Evolutionary conservation across 2,113 vertebrate genomes (phyloP).

Genomic region (Cnemophilus loriae): DNA sequence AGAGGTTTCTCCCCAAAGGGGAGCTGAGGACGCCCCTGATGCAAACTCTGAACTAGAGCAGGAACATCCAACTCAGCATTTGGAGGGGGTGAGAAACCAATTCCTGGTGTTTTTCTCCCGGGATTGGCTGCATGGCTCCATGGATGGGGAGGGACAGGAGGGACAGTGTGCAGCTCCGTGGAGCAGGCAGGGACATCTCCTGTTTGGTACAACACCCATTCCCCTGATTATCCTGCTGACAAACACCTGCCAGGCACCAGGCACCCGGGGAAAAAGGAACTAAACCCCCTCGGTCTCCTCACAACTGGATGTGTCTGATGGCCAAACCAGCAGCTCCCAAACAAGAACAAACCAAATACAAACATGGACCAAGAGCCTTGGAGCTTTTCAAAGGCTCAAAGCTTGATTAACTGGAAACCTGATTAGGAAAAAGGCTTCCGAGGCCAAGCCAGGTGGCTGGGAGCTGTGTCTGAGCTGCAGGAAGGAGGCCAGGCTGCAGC

Average conservation of each 20-base stretch:
- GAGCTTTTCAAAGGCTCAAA: neutral
- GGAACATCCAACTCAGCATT: neutral
- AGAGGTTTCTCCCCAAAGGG: neutral
- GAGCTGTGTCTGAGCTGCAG: neutral
- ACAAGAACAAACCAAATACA: neutral
- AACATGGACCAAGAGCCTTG: neutral
- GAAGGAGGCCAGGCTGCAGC: neutral
- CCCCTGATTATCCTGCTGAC: accelerated
- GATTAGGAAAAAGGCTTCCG: neutral
- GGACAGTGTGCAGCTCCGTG: neutral
- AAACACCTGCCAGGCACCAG: neutral
- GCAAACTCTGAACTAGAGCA: neutral
- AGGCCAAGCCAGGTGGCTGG: neutral
- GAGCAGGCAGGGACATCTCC: neutral
- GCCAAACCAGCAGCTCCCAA: neutral
- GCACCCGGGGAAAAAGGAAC: neutral
- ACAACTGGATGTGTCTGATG: neutral
- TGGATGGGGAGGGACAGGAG: neutral
- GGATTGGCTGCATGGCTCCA: neutral
- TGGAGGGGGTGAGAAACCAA: neutral
- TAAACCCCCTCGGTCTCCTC: neutral
- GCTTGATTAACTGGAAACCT: neutral
- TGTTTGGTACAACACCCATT: neutral
- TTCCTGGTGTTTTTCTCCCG: neutral
- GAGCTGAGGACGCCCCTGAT: neutral